Percentiles rank a stretch among this genome's conserved stretches.
Conservation (phyloP, 2,113 vertebrate species). For the Corythaeola cristata region DNA sequence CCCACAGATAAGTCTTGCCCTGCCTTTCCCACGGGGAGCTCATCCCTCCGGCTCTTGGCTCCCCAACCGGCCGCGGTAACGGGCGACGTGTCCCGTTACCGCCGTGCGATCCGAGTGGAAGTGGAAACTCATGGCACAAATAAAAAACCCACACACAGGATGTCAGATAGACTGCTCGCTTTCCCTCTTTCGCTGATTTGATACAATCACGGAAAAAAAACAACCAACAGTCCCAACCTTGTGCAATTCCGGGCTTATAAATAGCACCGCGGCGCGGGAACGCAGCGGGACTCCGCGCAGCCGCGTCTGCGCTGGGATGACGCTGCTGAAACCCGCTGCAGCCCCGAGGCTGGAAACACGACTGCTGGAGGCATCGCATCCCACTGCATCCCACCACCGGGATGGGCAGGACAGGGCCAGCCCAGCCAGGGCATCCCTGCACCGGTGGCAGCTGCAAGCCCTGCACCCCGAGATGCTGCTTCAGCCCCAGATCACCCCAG, state of each 20-base stretch:
- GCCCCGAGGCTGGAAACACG: background rate
- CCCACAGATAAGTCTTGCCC: background rate
- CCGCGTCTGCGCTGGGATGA: background rate
- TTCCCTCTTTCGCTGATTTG: background rate
- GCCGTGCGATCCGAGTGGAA: background rate
- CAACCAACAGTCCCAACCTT: background rate
- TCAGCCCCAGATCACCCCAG: background rate
- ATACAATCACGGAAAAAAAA: background rate
- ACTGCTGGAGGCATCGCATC: fast-evolving
- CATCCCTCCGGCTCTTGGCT: background rate
- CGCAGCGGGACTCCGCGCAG: background rate
- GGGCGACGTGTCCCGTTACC: background rate
- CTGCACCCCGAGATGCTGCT: background rate
- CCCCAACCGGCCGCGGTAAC: fast-evolving
- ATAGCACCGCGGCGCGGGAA: background rate
- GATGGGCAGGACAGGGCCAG: background rate
- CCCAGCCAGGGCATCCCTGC: background rate
- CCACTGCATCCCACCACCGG: background rate
- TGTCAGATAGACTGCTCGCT: background rate
- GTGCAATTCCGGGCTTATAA: background rate
- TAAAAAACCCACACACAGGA: background rate
- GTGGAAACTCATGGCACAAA: background rate
- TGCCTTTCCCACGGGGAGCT: background rate
- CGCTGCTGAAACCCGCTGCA: fast-evolving
- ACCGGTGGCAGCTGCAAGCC: fast-evolving